Evolutionary conservation across 2,888 invertebrate species (phyloP).

Genomic region (Lithophane leautieri): DNA sequence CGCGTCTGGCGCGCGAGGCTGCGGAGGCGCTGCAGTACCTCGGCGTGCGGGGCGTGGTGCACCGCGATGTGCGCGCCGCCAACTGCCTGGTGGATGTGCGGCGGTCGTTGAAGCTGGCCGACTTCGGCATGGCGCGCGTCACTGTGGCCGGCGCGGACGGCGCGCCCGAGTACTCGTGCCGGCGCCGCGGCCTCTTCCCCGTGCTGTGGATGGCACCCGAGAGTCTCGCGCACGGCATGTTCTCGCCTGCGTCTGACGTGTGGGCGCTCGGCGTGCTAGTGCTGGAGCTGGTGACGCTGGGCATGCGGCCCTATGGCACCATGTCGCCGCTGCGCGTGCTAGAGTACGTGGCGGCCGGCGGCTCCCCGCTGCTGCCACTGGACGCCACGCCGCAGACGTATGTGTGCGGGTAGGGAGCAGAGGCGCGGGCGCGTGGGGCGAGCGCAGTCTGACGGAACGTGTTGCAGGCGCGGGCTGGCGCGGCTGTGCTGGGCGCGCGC

Average conservation of each 20-base stretch:
- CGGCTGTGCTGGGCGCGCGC: slow-evolving; percentile 94
- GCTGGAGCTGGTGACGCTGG: slow-evolving; percentile 96
- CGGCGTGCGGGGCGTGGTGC: slow-evolving; percentile 92
- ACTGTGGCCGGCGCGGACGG: slow-evolving; percentile 92
- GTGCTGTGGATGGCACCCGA: slow-evolving; percentile 98
- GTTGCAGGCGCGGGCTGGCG: slow-evolving; percentile 88
- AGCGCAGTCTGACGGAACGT: slow-evolving; percentile 6
- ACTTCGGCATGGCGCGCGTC: slow-evolving; percentile 96
- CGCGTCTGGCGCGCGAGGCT: slow-evolving; percentile 68
- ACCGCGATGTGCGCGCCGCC: slow-evolving; percentile 95
- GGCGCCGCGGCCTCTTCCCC: slow-evolving; percentile 95
- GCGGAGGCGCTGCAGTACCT: slow-evolving; percentile 89
- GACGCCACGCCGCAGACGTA: slow-evolving; percentile 78
- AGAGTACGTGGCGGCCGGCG: slow-evolving; percentile 89
- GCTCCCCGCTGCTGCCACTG: slow-evolving; percentile 92
- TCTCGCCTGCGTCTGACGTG: slow-evolving; percentile 95
- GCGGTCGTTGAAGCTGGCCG: slow-evolving; percentile 94
- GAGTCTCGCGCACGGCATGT: slow-evolving; percentile 94
- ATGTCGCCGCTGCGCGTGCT: slow-evolving; percentile 93
- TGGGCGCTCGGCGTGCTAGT: slow-evolving; percentile 97
- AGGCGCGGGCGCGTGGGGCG: fast-evolving
- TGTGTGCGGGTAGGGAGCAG: slow-evolving; percentile 14
- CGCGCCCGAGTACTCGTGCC: slow-evolving; percentile 95
- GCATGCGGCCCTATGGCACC: slow-evolving; percentile 95
- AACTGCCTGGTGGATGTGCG: slow-evolving; percentile 94